Percentiles rank a stretch among this genome's conserved stretches.
Conservation (phyloP, 1,140 invertebrate species). For the Cydia fagiglandana region DNA sequence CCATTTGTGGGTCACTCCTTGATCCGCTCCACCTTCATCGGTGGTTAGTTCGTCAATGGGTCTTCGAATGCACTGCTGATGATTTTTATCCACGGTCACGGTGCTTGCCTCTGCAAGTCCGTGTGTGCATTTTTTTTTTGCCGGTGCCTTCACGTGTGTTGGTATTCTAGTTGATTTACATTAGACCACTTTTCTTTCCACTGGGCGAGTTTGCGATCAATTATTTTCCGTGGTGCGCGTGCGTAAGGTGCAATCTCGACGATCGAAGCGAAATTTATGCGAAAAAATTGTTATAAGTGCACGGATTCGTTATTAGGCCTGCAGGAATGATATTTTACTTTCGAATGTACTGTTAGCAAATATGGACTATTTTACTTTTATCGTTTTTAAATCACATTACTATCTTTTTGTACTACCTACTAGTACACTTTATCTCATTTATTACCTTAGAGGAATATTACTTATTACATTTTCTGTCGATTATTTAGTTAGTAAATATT, state of each 20-base stretch:
- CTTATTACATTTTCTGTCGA: not conserved
- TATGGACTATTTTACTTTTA: constrained; percentile 4
- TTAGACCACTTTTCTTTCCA: constrained; percentile 64
- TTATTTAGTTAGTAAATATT: not conserved
- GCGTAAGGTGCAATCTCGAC: constrained; percentile 55
- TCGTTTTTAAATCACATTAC: not conserved
- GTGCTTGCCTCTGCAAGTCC: constrained; percentile 51
- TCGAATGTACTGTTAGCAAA: constrained; percentile 49
- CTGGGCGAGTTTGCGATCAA: constrained; percentile 40
- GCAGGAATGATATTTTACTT: constrained; percentile 68
- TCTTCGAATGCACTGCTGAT: constrained; percentile 52
- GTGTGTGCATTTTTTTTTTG: constrained; percentile 62
- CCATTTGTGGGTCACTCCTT: constrained; percentile 68
- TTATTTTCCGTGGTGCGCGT: constrained; percentile 48
- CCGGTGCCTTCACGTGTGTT: constrained; percentile 45
- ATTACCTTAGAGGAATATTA: not conserved
- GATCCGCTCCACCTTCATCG: constrained; percentile 57
- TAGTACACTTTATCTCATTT: not conserved
- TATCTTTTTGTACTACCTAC: not conserved
- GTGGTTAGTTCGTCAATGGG: constrained; percentile 69
- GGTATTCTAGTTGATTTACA: constrained; percentile 47
- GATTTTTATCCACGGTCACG: constrained; percentile 75
- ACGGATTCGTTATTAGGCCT: constrained; percentile 55
- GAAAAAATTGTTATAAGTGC: constrained; percentile 42
- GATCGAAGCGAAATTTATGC: constrained; percentile 23